Conservation (phyloP, 2,888 invertebrate species). For the Hydrotaea diabolus region DNA sequence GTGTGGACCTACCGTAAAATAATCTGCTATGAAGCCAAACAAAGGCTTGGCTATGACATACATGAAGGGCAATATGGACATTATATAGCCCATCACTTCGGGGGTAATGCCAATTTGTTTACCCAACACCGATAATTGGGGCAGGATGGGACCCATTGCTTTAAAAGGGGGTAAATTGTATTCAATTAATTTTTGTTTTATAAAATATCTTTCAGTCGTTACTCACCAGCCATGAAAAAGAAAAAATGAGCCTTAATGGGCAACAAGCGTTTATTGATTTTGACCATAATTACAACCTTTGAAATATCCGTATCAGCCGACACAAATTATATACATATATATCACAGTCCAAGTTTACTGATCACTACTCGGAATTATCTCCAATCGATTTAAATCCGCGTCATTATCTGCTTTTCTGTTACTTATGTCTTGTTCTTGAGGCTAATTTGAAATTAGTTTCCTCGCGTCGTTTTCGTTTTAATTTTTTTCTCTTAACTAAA, state of each 20-base stretch:
- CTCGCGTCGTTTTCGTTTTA: neutral
- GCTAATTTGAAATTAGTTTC: neutral
- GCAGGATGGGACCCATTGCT: constrained; percentile 91
- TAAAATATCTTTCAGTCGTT: neutral
- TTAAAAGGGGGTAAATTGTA: constrained; percentile 71
- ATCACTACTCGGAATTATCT: constrained; percentile 4
- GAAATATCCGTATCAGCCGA: neutral
- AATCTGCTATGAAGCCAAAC: constrained; percentile 89
- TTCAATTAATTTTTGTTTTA: neutral
- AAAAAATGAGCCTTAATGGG: constrained; percentile 94
- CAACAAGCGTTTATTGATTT: constrained; percentile 86
- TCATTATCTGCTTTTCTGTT: neutral
- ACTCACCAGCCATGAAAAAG: constrained; percentile 92
- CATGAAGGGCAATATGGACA: constrained; percentile 87
- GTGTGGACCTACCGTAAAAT: constrained; percentile 83
- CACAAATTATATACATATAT: neutral
- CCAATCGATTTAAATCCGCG: constrained; percentile 5
- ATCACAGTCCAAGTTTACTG: constrained; percentile 32
- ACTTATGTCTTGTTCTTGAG: neutral
- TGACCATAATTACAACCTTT: constrained; percentile 80
- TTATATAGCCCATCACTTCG: constrained; percentile 88
- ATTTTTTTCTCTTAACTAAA: neutral
- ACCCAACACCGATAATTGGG: constrained; percentile 89
- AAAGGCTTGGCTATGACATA: constrained; percentile 89
- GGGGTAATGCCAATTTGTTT: constrained; percentile 89